phyloP scores from a whole-genome alignment of 2,888 invertebrate species.

The Lepidocyrtinus sp. region DNA sequence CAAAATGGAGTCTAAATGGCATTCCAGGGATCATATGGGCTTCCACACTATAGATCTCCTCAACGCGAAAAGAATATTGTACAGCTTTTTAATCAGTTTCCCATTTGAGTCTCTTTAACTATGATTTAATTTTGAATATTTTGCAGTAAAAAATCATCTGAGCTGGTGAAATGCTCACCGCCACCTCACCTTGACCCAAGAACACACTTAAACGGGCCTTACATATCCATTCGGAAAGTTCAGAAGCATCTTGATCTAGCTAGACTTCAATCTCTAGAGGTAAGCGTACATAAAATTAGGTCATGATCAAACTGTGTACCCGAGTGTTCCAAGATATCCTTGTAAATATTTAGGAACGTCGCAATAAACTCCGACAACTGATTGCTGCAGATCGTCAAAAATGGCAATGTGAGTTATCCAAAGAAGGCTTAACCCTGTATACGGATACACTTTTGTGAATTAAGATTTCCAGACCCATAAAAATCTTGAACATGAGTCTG shows the following conservation, averaged over 20 bases:
- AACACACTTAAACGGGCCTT: conserved; percentile 67
- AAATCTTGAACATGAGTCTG: too few relatives aligned
- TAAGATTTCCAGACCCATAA: too few relatives aligned
- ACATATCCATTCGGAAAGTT: conserved; percentile 65
- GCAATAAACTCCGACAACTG: conserved; percentile 60
- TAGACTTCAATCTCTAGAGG: conserved; percentile 62
- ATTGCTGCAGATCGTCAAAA: conserved; percentile 62
- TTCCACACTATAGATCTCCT: conserved; percentile 60
- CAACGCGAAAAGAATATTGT: conserved; percentile 58
- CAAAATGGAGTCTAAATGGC: neutral
- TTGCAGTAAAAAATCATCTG: conserved; percentile 38
- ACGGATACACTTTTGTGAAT: conserved; percentile 43
- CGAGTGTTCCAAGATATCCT: neutral
- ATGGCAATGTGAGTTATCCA: conserved; percentile 64
- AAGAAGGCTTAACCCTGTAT: conserved; percentile 64
- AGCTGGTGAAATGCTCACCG: conserved; percentile 49
- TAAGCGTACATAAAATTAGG: neutral
- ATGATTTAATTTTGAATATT: neutral
- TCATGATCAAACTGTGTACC: neutral
- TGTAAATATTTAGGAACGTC: conserved; percentile 47
- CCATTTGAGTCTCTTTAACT: neutral
- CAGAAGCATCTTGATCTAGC: conserved; percentile 66
- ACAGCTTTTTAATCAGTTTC: conserved; percentile 5
- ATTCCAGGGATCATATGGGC: conserved; percentile 61
- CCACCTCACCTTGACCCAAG: conserved; percentile 62